Percentiles rank a stretch among this genome's conserved stretches.
phyloP scores from a whole-genome alignment of 2,888 invertebrate species.

The Lydus trimaculatus region DNA sequence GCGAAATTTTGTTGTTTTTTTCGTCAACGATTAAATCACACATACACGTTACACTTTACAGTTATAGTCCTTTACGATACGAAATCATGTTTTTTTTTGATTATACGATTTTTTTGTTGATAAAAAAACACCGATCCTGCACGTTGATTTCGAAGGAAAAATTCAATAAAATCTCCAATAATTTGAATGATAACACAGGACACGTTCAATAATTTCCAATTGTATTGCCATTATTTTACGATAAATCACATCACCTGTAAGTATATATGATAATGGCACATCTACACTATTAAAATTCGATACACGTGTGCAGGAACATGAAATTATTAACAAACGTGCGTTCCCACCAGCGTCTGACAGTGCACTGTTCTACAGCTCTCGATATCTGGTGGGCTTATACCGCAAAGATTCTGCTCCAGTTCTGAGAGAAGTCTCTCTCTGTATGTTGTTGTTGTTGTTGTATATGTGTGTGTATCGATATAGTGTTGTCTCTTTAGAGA shows the following conservation, averaged over 20 bases:
- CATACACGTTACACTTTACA: background rate
- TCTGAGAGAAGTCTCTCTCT: conserved; percentile 33
- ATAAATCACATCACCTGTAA: background rate
- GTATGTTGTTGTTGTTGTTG: background rate
- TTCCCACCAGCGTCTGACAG: conserved; percentile 52
- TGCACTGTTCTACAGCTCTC: conserved; percentile 53
- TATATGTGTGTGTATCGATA: too few species aligned
- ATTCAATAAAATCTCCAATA: background rate
- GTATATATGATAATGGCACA: background rate
- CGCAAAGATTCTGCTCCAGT: conserved; percentile 55
- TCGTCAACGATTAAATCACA: conserved; percentile 1
- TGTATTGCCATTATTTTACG: background rate
- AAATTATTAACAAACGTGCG: conserved; percentile 44
- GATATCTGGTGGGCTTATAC: conserved; percentile 54
- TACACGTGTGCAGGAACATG: conserved; percentile 43
- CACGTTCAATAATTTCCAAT: background rate
- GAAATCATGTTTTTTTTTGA: background rate
- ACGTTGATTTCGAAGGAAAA: background rate
- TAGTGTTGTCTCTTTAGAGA: conserved; percentile 47
- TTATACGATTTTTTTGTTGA: too few species aligned
- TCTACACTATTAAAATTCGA: background rate
- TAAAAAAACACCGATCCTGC: background rate
- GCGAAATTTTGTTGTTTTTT: background rate
- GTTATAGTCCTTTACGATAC: background rate
- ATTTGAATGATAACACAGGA: background rate